Conservation (phyloP, 37 sponge, comb jelly and placozoan species). For the Diacarnus erythraeanus region DNA sequence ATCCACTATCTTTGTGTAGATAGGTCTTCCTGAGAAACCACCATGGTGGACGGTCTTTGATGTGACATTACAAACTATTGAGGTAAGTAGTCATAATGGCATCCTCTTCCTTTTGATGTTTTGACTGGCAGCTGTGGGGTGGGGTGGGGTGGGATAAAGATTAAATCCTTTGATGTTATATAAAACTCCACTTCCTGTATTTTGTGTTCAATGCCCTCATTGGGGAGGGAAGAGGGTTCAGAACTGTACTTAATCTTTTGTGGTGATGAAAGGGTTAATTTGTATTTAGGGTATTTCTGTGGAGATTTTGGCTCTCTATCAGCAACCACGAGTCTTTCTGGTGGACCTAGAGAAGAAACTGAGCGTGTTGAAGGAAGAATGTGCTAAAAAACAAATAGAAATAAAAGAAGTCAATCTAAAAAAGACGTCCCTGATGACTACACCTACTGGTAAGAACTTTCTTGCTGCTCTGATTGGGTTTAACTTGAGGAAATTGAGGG, state of each 20-base stretch:
- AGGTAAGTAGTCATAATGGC: constrained; percentile 25
- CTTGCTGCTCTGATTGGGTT: no score
- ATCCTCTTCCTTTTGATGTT: not conserved
- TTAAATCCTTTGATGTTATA: constrained; percentile 5
- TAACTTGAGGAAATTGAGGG: no score
- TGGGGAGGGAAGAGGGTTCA: not conserved
- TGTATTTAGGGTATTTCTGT: constrained; percentile 27
- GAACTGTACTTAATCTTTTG: no score
- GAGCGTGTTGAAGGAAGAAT: constrained; percentile 32
- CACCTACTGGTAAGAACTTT: not conserved
- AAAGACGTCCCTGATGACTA: not conserved
- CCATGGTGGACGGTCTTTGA: constrained; percentile 93
- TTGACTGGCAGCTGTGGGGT: no score
- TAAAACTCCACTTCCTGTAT: not conserved
- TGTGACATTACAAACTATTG: constrained; percentile 49
- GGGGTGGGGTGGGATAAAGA: not conserved
- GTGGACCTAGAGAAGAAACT: constrained; percentile 76
- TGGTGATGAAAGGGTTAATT: no score
- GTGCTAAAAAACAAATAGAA: constrained; percentile 39
- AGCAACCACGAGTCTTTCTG: constrained; percentile 15
- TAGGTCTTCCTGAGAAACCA: constrained; percentile 82
- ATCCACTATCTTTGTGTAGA: constrained; percentile 31
- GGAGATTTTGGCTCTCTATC: constrained; percentile 62
- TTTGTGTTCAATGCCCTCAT: not conserved
- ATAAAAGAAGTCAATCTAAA: constrained; percentile 53